Evolutionary conservation across 2,888 invertebrate genomes (phyloP), one percentile per base, ranked within the genome.

Genomic region (Polyploca ridens): DNA sequence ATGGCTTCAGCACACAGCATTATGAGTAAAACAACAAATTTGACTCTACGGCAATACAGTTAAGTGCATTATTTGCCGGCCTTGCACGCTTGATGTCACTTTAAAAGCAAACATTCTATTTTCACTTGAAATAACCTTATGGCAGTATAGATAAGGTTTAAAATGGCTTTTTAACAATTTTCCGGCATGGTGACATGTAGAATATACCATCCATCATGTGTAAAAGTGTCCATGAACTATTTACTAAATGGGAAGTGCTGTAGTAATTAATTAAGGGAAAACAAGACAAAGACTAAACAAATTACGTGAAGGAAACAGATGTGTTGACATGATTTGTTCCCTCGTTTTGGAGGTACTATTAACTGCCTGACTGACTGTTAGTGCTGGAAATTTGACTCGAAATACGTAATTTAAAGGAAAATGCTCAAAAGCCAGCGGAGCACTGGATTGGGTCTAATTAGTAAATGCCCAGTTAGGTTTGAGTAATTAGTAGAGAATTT

Each of bases 11-110:
- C 14, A 66, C 67, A 72, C 75, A 63, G 27, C 59, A 66, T 70
- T 66, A 66, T 64, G 65, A 70, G 72, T 73, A 78, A 81, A 85
- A 85, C 82, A 84, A 84, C 85, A 85, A 84, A 84, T 85, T 84
- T 81, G 70, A 81, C 73, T 78, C 77, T 65, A 70, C 73, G 67
- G 83, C 84, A 89, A 89, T 90, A 84, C 74, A 66, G 82, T 75
- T 87, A 81, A 90, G 90, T 90, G 89, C 88, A 89, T 85, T 84
- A 85, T 86, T 86, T 84, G 74, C 78, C 69, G 66, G 66, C 75
- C 68, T 67, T 78, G 79, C 79, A 77, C 64, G 73, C 64, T 69
- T 65, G 71, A 73, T 76, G 77, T 74, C 72, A 69, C 73, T 76
- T 76, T 66, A 67, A 75, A 72, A 27, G 5, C 19, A 38, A 41